Evolutionary conservation across 2,797 vertebrate species (phyloP).

Genomic region (Rhynchotus rufescens): DNA sequence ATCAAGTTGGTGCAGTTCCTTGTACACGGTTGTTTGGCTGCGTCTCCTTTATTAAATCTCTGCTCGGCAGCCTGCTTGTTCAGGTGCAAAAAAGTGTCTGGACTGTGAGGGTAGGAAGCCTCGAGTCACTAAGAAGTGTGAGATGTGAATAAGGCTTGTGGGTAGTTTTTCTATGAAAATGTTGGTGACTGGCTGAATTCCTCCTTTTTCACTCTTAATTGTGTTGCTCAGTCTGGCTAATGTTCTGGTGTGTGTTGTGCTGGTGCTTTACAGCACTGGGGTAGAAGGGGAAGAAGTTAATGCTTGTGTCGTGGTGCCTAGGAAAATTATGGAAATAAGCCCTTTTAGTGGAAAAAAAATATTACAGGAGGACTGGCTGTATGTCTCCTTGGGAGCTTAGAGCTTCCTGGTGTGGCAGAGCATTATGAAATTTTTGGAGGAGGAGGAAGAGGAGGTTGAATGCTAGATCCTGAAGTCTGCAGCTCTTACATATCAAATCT

Average conservation of each 20-base stretch:
- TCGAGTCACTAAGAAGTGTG: slow-evolving; percentile 46
- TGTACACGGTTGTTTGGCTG: slow-evolving; percentile 44
- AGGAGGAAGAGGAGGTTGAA: background rate
- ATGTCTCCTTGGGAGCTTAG: background rate
- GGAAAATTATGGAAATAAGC: background rate
- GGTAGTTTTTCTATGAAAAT: slow-evolving; percentile 36
- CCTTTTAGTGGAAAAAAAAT: background rate
- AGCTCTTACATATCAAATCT: accelerated
- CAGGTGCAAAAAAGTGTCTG: slow-evolving; percentile 9
- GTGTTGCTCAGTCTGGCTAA: background rate
- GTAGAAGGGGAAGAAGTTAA: background rate
- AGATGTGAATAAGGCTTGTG: slow-evolving; percentile 26
- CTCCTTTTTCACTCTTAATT: background rate
- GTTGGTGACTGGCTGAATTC: slow-evolving; percentile 27
- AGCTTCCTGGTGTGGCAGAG: background rate
- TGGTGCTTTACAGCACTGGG: accelerated
- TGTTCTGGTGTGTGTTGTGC: background rate
- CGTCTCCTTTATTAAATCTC: slow-evolving; percentile 76
- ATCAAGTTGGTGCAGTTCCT: slow-evolving; percentile 72
- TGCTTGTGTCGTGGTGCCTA: background rate
- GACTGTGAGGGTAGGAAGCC: slow-evolving; percentile 54
- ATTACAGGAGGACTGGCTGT: background rate
- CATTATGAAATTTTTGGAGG: background rate
- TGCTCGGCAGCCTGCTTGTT: slow-evolving; percentile 67
- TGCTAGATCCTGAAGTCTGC: background rate